Evolutionary conservation across 2,113 vertebrate genomes (phyloP).

Genomic region (Rhinoderma darwinii): DNA sequence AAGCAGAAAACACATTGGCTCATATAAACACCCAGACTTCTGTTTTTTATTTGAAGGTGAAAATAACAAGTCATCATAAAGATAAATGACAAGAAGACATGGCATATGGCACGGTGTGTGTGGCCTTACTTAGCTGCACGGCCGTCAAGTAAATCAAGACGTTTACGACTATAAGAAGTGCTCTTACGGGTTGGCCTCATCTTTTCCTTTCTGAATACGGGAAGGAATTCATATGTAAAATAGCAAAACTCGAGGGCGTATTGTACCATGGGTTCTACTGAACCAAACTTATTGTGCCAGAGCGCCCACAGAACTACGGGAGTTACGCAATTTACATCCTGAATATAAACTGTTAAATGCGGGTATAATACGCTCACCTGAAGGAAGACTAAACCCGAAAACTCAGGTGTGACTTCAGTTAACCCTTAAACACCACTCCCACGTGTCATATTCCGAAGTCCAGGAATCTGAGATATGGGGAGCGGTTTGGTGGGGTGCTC

Average conservation of each 20-base stretch:
- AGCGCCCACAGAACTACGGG: no score
- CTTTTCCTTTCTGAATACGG: not conserved
- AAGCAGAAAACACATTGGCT: slow-evolving; percentile 41
- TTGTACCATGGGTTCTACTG: not conserved
- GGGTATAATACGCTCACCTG: no score
- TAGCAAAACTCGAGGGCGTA: not conserved
- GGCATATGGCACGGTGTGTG: slow-evolving; percentile 10
- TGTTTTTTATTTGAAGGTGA: slow-evolving; percentile 30
- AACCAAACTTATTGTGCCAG: not conserved
- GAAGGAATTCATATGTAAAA: not conserved
- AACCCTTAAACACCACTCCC: no score
- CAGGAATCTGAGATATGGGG: no score
- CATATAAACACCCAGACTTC: not conserved
- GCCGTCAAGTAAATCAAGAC: not conserved
- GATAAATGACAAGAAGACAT: slow-evolving; percentile 21
- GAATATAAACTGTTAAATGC: no score
- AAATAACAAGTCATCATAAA: slow-evolving; percentile 41
- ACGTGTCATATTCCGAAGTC: no score
- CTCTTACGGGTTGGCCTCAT: not conserved
- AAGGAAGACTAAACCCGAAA: no score
- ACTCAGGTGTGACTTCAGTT: no score
- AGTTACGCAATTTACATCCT: no score
- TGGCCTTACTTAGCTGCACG: not conserved
- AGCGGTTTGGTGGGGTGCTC: no score
- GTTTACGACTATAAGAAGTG: not conserved